Evolutionary conservation across 2,113 vertebrate genomes (phyloP).

Genomic region (Columba livia): DNA sequence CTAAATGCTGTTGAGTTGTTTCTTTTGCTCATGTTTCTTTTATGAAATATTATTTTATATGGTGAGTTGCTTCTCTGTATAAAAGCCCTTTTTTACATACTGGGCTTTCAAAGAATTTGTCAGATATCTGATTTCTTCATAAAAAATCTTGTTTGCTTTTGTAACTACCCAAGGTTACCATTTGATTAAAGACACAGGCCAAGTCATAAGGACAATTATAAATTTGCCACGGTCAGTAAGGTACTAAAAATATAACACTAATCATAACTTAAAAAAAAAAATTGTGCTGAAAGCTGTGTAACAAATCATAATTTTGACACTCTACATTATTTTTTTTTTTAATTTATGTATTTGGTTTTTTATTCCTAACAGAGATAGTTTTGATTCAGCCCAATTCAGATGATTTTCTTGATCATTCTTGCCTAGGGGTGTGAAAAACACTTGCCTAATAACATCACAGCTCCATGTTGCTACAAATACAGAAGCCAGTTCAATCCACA

Average conservation of each 20-base stretch:
- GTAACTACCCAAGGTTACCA: slow-evolving; percentile 23
- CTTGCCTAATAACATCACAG: background rate
- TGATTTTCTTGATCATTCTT: background rate
- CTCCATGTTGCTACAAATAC: background rate
- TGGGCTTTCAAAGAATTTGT: slow-evolving; percentile 77
- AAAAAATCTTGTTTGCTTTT: slow-evolving; percentile 81
- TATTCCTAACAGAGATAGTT: background rate
- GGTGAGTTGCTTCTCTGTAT: slow-evolving; percentile 82
- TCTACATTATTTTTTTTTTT: background rate
- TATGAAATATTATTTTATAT: slow-evolving; percentile 89
- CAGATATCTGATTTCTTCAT: slow-evolving; percentile 75
- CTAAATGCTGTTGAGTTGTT: slow-evolving; percentile 84
- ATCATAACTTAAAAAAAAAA: background rate
- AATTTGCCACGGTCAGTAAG: slow-evolving; percentile 55
- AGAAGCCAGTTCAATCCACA: background rate
- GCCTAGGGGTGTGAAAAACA: background rate
- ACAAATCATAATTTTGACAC: background rate
- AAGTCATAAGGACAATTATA: slow-evolving; percentile 44
- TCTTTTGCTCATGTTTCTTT: slow-evolving; percentile 90
- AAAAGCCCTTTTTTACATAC: slow-evolving; percentile 81
- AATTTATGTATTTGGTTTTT: background rate
- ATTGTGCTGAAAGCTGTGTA: background rate
- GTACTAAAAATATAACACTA: slow-evolving; percentile 56
- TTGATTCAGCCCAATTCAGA: background rate
- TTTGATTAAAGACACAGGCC: slow-evolving; percentile 70